Evolutionary conservation across 2,797 vertebrate species (phyloP).

Genomic region (Malacoraja senta): DNA sequence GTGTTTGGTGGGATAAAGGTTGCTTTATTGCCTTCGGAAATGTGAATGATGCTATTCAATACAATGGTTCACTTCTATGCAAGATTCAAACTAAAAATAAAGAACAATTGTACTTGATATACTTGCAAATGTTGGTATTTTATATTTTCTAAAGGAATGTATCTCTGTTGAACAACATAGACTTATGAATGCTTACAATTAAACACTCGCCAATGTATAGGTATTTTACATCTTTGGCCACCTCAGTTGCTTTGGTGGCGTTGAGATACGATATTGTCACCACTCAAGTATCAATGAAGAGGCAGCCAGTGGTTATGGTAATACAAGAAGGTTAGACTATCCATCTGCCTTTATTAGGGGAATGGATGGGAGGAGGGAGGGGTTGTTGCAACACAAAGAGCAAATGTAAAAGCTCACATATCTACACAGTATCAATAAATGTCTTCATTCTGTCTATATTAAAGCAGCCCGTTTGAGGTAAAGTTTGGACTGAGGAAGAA

Average conservation of each 20-base stretch:
- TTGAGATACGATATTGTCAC: not conserved
- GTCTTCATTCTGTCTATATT: not conserved
- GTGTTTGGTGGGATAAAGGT: not conserved
- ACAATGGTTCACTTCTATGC: not conserved
- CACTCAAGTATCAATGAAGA: not conserved
- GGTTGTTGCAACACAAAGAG: not conserved
- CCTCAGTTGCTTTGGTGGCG: not conserved
- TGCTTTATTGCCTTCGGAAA: not conserved
- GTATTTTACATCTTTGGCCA: not conserved
- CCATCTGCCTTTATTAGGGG: too few relatives aligned
- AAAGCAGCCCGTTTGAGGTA: not conserved
- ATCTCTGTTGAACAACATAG: not conserved
- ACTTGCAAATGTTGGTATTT: not conserved
- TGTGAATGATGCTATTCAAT: not conserved
- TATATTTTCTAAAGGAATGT: not conserved
- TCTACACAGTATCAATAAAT: not conserved
- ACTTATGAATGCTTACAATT: not conserved
- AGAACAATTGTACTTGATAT: not conserved
- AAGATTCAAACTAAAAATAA: not conserved
- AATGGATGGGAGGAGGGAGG: not conserved
- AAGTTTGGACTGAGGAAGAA: not conserved
- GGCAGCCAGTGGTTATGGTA: not conserved
- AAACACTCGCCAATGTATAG: too few relatives aligned
- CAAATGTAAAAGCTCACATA: not conserved
- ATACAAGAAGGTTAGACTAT: not conserved